Percentiles rank a stretch among this genome's conserved stretches.
These are phyloP conservation scores for Osmerus mordax DNA, from an alignment of 2,113 vertebrate species.

Conservation along the genomic window DNA sequence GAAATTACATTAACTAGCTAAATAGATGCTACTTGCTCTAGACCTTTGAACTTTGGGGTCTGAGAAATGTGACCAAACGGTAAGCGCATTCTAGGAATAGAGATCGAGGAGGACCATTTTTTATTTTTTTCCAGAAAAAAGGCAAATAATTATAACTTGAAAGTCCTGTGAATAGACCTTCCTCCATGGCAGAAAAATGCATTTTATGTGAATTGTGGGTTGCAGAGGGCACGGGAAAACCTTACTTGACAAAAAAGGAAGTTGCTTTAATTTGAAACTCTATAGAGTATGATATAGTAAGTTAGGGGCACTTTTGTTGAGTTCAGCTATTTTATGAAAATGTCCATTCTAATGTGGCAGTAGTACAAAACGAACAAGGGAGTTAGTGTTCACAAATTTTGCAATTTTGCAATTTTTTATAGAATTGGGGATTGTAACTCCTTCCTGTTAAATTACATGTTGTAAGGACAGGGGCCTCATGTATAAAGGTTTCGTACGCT, in stretches of 20 bases:
- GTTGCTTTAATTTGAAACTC: conserved; percentile 78
- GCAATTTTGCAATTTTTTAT: too few relatives aligned
- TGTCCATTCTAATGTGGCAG: not conserved
- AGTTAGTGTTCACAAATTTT: too few relatives aligned
- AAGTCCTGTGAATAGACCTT: conserved; percentile 63
- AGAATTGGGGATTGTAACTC: too few relatives aligned
- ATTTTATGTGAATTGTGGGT: conserved; percentile 35
- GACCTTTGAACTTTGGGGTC: conserved; percentile 45
- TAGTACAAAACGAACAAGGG: too few relatives aligned
- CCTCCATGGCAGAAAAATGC: conserved; percentile 24
- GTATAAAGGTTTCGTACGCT: too few relatives aligned
- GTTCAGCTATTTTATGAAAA: not conserved
- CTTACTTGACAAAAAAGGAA: conserved; percentile 53
- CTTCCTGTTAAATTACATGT: too few relatives aligned
- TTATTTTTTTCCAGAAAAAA: conserved; percentile 26
- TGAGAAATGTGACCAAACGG: conserved; percentile 44
- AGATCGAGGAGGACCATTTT: conserved; percentile 39
- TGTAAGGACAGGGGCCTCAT: too few relatives aligned
- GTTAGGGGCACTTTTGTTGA: conserved; percentile 71
- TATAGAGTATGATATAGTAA: conserved; percentile 58
- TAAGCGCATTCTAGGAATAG: conserved; percentile 51
- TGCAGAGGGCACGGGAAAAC: conserved; percentile 56
- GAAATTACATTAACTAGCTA: conserved; percentile 27
- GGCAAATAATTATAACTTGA: conserved; percentile 23
- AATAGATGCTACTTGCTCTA: conserved; percentile 41